Evolutionary conservation across 2,888 invertebrate species (phyloP), one percentile per base, ranked within the genome.

Genomic region (Antheraea assamensis): DNA sequence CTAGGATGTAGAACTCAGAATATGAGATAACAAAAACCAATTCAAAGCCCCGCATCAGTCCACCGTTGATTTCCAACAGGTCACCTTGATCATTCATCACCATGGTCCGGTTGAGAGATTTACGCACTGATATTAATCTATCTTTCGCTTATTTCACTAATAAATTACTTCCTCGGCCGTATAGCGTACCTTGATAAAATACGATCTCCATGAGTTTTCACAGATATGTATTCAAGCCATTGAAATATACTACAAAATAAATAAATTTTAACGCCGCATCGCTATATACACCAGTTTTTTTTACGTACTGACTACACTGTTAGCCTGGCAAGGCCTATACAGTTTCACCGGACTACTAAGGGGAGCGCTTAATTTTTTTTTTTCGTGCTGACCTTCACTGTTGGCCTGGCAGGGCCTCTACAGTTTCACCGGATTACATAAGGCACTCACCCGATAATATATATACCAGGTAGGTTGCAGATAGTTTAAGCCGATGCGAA

Each of bases 161-260:
- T 66, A 72, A 72, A 72, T 66, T 66, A 72, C 72, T 72, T 72
- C 72, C 66, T 72, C 31, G 27, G 49, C 27, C 49, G 66, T 31
- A 66, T 21, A 19, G 58, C 58, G 55, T 27, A 66, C 30, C 66
- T 52, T 30, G 35, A 31, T 66, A 66, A 49, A 66, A 66, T 66
- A 31, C 66, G 66, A 47, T 72, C 64, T 30, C 72, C 64, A 47
- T 72, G 42, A 64, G 66, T 49, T n/a, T 35, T n/a, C 15, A 72
- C 72, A 72, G 66, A 42, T 66, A 49, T 2, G 49, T 1, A 72
- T 27, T 72, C 3, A 55, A 55, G 13, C n/a, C 21, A 30, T 31
- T 21, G n/a, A n/a, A 4, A 7, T 13, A 55, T n/a, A 55, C 30
- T 21, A 47, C 10, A 64, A 21, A 30, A 17, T 10, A 24, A 31